Evolutionary conservation across 2,113 vertebrate genomes (phyloP).

Genomic region (Chlamydotis undulata): DNA sequence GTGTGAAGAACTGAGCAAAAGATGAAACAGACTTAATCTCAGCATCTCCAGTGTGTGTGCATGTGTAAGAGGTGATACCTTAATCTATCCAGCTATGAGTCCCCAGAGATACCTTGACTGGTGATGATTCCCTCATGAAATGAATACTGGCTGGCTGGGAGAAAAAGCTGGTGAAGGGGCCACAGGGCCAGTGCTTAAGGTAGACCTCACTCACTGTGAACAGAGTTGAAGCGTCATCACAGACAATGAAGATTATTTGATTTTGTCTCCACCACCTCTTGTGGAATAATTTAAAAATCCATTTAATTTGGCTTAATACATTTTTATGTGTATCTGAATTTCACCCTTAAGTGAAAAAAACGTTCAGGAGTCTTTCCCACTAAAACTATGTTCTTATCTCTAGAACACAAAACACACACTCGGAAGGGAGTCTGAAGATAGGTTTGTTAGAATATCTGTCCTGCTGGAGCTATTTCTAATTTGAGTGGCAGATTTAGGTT

Average conservation of each 20-base stretch:
- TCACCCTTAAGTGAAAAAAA: neutral
- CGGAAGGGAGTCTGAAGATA: neutral
- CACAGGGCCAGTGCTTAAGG: neutral
- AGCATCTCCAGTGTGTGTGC: neutral
- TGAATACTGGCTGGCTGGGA: neutral
- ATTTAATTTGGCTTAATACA: neutral
- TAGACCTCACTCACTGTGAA: accelerated
- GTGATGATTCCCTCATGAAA: neutral
- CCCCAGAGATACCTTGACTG: neutral
- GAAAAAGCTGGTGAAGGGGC: neutral
- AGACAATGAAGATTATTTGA: neutral
- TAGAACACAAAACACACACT: neutral
- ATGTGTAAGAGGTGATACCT: neutral
- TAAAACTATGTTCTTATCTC: neutral
- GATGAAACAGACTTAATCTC: neutral
- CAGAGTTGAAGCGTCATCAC: neutral
- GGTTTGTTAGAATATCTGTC: neutral
- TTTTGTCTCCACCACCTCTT: neutral
- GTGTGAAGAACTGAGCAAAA: neutral
- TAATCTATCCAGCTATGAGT: accelerated
- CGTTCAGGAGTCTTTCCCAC: neutral
- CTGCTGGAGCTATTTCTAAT: neutral
- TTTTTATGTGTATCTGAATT: conserved; percentile 6
- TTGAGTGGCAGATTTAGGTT: neutral
- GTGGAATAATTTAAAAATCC: neutral